These are phyloP conservation scores for Podabrus alpinus DNA, from an alignment of 2,888 invertebrate genomes.

Conservation along the genomic window DNA sequence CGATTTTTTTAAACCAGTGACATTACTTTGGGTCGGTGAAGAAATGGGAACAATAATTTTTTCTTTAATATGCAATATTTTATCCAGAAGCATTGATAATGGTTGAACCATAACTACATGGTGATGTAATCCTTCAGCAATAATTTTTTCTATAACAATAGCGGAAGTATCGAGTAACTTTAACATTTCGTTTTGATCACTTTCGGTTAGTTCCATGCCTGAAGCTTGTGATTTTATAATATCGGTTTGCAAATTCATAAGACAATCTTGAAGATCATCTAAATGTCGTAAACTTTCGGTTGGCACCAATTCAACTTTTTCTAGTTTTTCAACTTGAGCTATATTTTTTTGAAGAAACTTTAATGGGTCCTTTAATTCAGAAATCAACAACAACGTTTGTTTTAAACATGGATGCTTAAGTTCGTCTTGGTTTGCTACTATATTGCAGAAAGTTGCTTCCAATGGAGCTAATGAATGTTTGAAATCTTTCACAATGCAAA, in stretches of 20 bases:
- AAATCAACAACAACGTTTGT: not conserved
- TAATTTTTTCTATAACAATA: not conserved
- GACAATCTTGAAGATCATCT: not conserved
- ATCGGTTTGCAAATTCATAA: not conserved
- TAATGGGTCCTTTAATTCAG: not conserved
- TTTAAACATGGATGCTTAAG: not conserved
- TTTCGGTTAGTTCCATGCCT: not conserved
- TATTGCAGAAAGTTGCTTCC: not conserved
- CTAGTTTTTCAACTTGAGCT: not conserved
- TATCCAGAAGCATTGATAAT: not conserved
- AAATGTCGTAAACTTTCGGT: not conserved
- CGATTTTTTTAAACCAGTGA: not conserved
- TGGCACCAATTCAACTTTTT: not conserved
- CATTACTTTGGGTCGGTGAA: not conserved
- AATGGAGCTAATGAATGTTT: not conserved
- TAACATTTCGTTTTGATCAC: not conserved
- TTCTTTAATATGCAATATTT: not conserved
- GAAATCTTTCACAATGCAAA: not conserved
- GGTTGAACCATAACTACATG: not conserved
- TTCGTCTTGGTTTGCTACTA: not conserved
- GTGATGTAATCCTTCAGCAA: not conserved
- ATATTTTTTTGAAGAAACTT: not conserved
- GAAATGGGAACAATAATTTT: not conserved
- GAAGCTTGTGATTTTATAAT: not conserved
- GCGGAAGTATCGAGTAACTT: not conserved